These are phyloP conservation scores for Drosophila murphyi DNA, from an alignment of 1,140 invertebrate genomes.

Conservation along the genomic window DNA sequence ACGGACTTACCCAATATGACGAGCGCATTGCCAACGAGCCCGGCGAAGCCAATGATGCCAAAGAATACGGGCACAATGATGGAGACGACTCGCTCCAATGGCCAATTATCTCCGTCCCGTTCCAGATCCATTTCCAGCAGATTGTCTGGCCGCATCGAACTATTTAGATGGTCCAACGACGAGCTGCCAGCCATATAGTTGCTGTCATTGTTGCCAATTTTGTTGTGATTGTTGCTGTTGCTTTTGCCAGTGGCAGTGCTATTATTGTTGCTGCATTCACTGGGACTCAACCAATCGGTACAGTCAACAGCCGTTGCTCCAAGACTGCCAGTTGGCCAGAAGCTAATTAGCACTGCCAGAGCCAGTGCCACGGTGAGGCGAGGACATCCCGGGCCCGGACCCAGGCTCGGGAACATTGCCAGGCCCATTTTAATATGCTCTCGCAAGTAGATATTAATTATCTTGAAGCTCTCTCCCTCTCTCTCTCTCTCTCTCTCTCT, in stretches of 20 bases:
- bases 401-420: slow-evolving; percentile 18
- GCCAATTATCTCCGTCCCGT: slow-evolving; percentile 61
- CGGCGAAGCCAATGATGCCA: slow-evolving; percentile 93
- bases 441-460: slow-evolving; percentile 31
- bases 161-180: slow-evolving; percentile 37
- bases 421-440: slow-evolving; percentile 28
- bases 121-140: slow-evolving; percentile 63
- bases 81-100: slow-evolving; percentile 86
- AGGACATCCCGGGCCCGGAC: background rate
- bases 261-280: slow-evolving; percentile 36
- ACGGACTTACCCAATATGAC: slow-evolving; percentile 88
- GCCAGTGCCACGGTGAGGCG: slow-evolving; percentile 6
- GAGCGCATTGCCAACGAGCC: slow-evolving; percentile 94
- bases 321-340: slow-evolving; percentile 16
- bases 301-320: slow-evolving; percentile 35
- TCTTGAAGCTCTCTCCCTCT: slow-evolving; percentile 6
- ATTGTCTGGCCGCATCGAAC: slow-evolving; percentile 54
- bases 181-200: slow-evolving; percentile 22
- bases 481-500: background rate
- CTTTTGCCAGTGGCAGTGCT: background rate
- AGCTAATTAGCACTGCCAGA: slow-evolving; percentile 39
- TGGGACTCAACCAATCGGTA: slow-evolving; percentile 43
- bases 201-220: slow-evolving; percentile 23
- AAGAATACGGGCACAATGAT: slow-evolving; percentile 94
- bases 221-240: slow-evolving; percentile 28